These are phyloP conservation scores for Galaxias olidus DNA, from an alignment of 2,797 vertebrate genomes.

Conservation along the genomic window DNA sequence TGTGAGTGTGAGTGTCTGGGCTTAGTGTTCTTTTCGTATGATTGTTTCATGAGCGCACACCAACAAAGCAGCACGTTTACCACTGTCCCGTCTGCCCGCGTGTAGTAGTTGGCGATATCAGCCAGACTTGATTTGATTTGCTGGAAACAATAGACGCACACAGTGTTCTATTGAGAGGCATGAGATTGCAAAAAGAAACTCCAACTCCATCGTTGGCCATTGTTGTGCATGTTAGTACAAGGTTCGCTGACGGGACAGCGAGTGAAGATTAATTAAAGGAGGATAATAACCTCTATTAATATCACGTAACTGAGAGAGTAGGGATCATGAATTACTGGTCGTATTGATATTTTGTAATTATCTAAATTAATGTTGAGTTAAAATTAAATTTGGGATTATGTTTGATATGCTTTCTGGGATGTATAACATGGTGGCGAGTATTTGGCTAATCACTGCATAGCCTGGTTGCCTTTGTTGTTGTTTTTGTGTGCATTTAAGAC, in stretches of 20 bases:
- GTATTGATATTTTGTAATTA: too few species aligned
- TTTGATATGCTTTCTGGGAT: background rate
- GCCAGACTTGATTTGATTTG: background rate
- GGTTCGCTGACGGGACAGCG: constrained; percentile 59
- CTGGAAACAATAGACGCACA: background rate
- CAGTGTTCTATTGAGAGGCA: constrained; percentile 8
- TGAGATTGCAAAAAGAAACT: constrained; percentile 56
- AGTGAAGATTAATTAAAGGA: constrained; percentile 27
- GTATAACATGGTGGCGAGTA: too few species aligned
- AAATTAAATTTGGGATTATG: background rate
- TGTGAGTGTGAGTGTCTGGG: constrained; percentile 28
- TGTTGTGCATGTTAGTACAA: constrained; percentile 50
- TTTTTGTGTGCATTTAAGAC: background rate
- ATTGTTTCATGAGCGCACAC: constrained; percentile 45
- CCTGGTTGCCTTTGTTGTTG: constrained; percentile 1
- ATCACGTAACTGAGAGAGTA: too few species aligned
- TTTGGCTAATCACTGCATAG: background rate
- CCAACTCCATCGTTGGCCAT: constrained; percentile 69
- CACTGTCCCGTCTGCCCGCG: constrained; percentile 4
- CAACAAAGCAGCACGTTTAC: constrained; percentile 64
- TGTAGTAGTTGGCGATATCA: background rate
- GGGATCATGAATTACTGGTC: too few species aligned
- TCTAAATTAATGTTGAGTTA: too few species aligned
- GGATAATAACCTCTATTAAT: constrained; percentile 9
- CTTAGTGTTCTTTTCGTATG: constrained; percentile 30